Percentiles rank a stretch among this genome's conserved stretches.
Conservation (phyloP, 2,113 vertebrate genomes). For the Gallinago paraguaiae region DNA sequence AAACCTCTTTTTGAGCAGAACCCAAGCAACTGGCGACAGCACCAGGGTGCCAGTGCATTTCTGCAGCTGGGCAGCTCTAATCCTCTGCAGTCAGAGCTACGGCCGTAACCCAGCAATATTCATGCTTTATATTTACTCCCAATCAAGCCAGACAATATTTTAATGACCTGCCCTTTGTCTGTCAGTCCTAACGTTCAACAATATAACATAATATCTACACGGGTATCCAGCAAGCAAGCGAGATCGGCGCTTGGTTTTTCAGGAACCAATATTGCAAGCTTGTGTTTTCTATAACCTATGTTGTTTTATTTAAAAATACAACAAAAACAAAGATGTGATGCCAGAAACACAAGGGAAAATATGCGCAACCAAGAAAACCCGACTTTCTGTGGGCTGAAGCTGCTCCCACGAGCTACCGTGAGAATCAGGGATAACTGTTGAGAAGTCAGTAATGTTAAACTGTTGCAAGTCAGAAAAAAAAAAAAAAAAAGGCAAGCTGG, state of each 20-base stretch:
- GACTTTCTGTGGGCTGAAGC: slow-evolving; percentile 27
- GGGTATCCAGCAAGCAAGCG: not conserved
- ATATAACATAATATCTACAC: not conserved
- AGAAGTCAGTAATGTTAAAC: not conserved
- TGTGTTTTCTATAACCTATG: slow-evolving; percentile 18
- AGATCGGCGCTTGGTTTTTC: not conserved
- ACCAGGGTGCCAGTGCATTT: not conserved
- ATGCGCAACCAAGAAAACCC: slow-evolving; percentile 19
- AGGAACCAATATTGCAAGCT: not conserved
- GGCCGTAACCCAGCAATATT: not conserved
- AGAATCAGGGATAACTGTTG: not conserved
- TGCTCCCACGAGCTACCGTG: slow-evolving; percentile 21
- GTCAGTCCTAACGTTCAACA: not conserved
- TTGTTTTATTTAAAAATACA: not conserved
- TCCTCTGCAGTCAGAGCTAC: not conserved
- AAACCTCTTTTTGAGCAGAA: not conserved
- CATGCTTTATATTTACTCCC: not conserved
- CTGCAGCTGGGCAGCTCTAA: not conserved
- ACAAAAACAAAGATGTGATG: slow-evolving; percentile 52
- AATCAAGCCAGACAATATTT: not conserved
- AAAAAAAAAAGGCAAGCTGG: not conserved
- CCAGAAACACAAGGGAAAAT: slow-evolving; percentile 24
- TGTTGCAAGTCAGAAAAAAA: not conserved
- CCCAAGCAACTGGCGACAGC: not conserved
- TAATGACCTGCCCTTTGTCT: not conserved